Evolutionary conservation across 2,797 vertebrate genomes (phyloP).

Genomic region (Molossus alvarezi): DNA sequence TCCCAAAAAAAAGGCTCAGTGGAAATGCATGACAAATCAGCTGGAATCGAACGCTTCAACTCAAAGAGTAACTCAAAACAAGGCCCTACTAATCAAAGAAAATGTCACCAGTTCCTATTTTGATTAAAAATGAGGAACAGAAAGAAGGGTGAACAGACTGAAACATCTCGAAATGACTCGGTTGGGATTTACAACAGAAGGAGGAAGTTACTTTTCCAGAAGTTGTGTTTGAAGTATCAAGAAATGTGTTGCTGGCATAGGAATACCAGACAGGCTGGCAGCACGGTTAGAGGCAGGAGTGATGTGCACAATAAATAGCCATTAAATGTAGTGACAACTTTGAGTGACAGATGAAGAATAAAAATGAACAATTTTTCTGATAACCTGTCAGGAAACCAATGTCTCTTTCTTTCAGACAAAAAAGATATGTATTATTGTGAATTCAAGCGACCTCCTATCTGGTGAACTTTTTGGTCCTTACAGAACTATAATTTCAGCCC

Average conservation of each 20-base stretch:
- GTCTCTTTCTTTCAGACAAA: constrained; percentile 75
- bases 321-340: constrained; percentile 80
- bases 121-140: constrained; percentile 75
- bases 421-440: constrained; percentile 67
- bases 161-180: constrained; percentile 66
- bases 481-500: constrained; percentile 80
- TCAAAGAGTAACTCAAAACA: constrained; percentile 60
- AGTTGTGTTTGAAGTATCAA: constrained; percentile 75
- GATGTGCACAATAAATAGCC: constrained; percentile 81
- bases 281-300: constrained; percentile 71
- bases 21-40: not conserved
- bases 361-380: constrained; percentile 83
- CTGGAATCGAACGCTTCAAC: not conserved
- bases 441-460: constrained; percentile 55
- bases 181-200: constrained; percentile 70
- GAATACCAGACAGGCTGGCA: constrained; percentile 67
- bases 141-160: constrained; percentile 52
- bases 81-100: constrained; percentile 39
- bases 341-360: constrained; percentile 81
- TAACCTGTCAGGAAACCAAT: constrained; percentile 82
- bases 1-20: constrained; percentile 33
- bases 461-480: constrained; percentile 68
- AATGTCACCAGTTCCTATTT: constrained; percentile 71
- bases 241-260: constrained; percentile 71
- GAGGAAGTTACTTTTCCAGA: constrained; percentile 81